Evolutionary conservation across 2,888 invertebrate genomes (phyloP).

Genomic region (Diarsia rubi): DNA sequence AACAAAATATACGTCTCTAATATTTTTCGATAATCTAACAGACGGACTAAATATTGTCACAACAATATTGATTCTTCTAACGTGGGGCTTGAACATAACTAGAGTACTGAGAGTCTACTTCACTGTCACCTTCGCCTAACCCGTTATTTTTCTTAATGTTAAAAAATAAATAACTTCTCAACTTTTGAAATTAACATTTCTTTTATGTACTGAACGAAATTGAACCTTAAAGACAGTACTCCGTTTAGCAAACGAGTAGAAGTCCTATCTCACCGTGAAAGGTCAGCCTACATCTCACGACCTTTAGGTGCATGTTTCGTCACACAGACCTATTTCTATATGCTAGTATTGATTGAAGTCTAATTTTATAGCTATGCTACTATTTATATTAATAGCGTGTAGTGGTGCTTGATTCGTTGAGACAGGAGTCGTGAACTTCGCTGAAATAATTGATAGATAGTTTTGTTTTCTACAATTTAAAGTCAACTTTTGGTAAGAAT

Average conservation of each 20-base stretch:
- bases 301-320: slow-evolving; percentile 15
- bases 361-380: background rate
- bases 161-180: background rate
- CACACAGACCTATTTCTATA: slow-evolving; percentile 19
- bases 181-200: background rate
- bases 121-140: background rate
- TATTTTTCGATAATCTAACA: too few species aligned
- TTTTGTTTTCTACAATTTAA: too few species aligned
- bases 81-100: background rate
- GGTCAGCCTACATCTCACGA: slow-evolving; percentile 15
- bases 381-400: slow-evolving; percentile 2
- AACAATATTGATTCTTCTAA: too few species aligned
- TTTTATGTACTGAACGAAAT: background rate
- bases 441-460: background rate
- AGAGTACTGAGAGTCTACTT: background rate
- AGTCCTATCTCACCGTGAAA: slow-evolving; percentile 8
- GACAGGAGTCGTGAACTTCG: background rate
- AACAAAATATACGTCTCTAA: too few species aligned
- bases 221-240: background rate
- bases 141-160: background rate
- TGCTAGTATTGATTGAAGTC: slow-evolving; percentile 29
- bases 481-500: too few species aligned
- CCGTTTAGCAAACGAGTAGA: background rate
- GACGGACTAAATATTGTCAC: too few species aligned
- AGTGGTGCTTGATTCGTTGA: background rate